Evolutionary conservation across 2,888 invertebrate species (phyloP).

Genomic region (Boloria euphrosyne): DNA sequence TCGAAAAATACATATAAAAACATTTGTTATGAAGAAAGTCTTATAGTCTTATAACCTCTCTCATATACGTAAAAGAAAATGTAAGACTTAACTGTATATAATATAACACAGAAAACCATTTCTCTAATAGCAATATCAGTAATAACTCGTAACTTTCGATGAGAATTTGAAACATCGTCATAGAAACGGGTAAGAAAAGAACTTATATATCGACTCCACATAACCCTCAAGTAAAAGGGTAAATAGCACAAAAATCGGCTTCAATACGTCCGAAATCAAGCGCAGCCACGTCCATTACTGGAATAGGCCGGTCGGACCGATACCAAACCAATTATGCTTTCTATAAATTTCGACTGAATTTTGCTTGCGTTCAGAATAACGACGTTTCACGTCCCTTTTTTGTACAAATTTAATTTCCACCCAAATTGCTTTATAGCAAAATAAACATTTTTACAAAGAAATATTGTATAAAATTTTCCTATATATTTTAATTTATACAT

Average conservation of each 20-base stretch:
- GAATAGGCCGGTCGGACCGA: conserved; percentile 57
- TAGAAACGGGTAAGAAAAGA: conserved; percentile 13
- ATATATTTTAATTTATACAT: background rate
- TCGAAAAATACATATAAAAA: too few relatives aligned
- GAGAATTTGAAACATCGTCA: background rate
- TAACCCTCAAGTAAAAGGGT: conserved; percentile 31
- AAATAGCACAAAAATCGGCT: conserved; percentile 38
- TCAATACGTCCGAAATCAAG: conserved; percentile 53
- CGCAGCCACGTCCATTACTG: conserved; percentile 56
- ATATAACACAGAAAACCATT: conserved; percentile 10
- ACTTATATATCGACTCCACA: conserved; percentile 4
- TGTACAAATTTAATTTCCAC: conserved; percentile 34
- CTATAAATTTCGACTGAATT: conserved; percentile 38
- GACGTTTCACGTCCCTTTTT: conserved; percentile 32
- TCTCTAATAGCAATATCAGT: background rate
- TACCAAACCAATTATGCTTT: conserved; percentile 64
- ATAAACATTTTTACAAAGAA: conserved; percentile 22
- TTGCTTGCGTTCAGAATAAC: conserved; percentile 33
- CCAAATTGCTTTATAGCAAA: conserved; percentile 27
- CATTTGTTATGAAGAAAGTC: too few relatives aligned
- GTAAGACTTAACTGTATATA: background rate
- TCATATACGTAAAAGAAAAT: too few relatives aligned
- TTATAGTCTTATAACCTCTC: too few relatives aligned
- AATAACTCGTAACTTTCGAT: conserved; percentile 2
- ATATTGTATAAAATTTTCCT: conserved; percentile 4